Evolutionary conservation across 1,140 invertebrate genomes (phyloP).

Genomic region (Geopemphigus sp.): DNA sequence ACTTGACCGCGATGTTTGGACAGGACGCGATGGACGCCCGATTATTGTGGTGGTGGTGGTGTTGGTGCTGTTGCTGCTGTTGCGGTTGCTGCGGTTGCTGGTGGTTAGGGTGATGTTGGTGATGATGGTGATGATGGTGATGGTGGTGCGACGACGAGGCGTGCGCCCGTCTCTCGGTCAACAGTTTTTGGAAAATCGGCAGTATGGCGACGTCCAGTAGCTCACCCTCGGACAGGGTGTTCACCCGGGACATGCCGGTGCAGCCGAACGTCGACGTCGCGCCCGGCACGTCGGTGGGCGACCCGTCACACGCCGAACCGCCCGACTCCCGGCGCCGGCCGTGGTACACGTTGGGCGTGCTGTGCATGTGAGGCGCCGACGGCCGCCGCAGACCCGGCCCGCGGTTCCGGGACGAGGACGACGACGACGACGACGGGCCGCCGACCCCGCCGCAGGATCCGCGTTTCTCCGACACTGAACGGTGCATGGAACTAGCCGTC

Average conservation of each 20-base stretch:
- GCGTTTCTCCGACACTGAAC: slow-evolving; percentile 60
- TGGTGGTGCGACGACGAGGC: background rate
- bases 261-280: slow-evolving; percentile 55
- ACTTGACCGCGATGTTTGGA: slow-evolving; percentile 91
- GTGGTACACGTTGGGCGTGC: slow-evolving; percentile 64
- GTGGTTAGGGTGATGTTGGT: slow-evolving; percentile 23
- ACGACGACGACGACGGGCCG: slow-evolving; percentile 52
- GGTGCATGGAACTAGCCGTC: slow-evolving; percentile 56
- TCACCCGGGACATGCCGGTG: slow-evolving; percentile 26
- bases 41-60: slow-evolving; percentile 51
- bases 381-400: slow-evolving; percentile 52
- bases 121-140: slow-evolving; percentile 15
- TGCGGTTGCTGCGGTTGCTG: background rate
- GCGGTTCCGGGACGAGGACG: slow-evolving; percentile 51
- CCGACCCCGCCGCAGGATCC: slow-evolving; percentile 54
- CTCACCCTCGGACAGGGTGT: slow-evolving; percentile 75
- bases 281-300: slow-evolving; percentile 79
- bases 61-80: background rate
- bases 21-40: slow-evolving; percentile 81
- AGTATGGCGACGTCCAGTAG: slow-evolving; percentile 77
- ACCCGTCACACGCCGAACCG: slow-evolving; percentile 81
- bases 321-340: slow-evolving; percentile 77
- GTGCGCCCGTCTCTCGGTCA: slow-evolving; percentile 69
- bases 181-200: slow-evolving; percentile 85
- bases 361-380: slow-evolving; percentile 60